Evolutionary conservation across 1,140 invertebrate genomes (phyloP).

Genomic region (Aleiodes sp.): DNA sequence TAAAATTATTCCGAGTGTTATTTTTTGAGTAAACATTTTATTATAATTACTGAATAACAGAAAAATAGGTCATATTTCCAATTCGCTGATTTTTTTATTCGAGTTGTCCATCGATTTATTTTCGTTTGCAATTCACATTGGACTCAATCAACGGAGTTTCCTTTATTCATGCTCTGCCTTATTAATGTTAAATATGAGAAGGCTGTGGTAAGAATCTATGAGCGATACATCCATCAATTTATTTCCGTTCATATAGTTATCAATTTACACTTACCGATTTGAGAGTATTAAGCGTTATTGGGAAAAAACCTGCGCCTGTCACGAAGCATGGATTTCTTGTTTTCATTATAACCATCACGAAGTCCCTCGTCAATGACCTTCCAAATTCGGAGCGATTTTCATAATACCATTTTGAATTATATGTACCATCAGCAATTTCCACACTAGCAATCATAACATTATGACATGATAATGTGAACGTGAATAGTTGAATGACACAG

Average conservation of each 20-base stretch:
- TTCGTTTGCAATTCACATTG: too few species aligned
- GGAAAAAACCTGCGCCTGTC: conserved; percentile 21
- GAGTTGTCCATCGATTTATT: too few species aligned
- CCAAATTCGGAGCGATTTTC: not conserved
- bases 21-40: too few species aligned
- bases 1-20: too few species aligned
- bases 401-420: conserved; percentile 28
- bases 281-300: conserved; percentile 21
- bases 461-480: conserved; percentile 9
- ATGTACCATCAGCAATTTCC: not conserved
- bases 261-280: conserved; percentile 1
- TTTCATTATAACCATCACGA: conserved; percentile 18
- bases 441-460: conserved; percentile 14
- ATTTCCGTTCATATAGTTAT: not conserved
- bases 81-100: too few species aligned
- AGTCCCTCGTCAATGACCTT: not conserved
- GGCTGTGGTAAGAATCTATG: not conserved
- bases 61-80: too few species aligned
- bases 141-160: too few species aligned
- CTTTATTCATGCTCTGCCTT: not conserved
- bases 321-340: conserved; percentile 17
- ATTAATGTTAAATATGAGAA: conserved; percentile 7
- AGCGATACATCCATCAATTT: not conserved
- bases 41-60: too few species aligned
- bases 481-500: conserved; percentile 23